Conservation (phyloP, 2,113 vertebrate genomes). For the Entelurus aequoreus region DNA sequence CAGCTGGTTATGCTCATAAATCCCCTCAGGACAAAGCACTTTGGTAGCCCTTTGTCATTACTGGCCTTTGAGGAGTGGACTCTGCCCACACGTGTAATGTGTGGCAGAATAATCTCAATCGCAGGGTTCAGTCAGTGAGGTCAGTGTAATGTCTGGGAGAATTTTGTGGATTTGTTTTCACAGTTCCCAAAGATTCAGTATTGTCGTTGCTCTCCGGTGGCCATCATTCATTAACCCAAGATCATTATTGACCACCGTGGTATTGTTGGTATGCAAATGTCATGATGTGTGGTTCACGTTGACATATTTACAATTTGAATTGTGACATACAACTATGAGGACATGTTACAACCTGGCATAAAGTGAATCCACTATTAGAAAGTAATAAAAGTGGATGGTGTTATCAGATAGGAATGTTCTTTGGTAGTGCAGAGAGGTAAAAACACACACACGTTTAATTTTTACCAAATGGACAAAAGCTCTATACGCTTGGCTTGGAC, state of each 20-base stretch:
- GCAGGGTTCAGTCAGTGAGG: slow-evolving; percentile 3
- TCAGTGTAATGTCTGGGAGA: not conserved
- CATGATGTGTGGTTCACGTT: slow-evolving; percentile 13
- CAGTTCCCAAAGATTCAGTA: not conserved
- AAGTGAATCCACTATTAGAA: slow-evolving; percentile 39
- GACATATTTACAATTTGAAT: slow-evolving; percentile 13
- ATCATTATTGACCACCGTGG: slow-evolving; percentile 19
- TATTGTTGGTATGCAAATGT: slow-evolving; percentile 21
- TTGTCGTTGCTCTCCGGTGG: slow-evolving; percentile 11
- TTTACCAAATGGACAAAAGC: slow-evolving; percentile 39
- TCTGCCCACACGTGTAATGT: slow-evolving; percentile 9
- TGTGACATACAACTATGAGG: slow-evolving; percentile 15
- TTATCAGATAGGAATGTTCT: slow-evolving; percentile 20
- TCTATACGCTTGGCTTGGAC: slow-evolving; percentile 22
- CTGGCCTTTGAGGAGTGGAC: slow-evolving; percentile 14
- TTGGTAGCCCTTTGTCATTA: slow-evolving; percentile 9
- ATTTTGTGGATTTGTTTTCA: not conserved
- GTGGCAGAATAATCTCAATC: not conserved
- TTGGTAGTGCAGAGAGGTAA: slow-evolving; percentile 1
- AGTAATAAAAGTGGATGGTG: slow-evolving; percentile 50
- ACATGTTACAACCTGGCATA: slow-evolving; percentile 36
- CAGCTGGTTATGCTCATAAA: slow-evolving; percentile 67
- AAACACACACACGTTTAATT: slow-evolving; percentile 31
- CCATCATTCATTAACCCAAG: slow-evolving; percentile 32
- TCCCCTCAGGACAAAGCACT: slow-evolving; percentile 12